Conservation (phyloP, 30 jellyfish, hydroid and myxozoan genomes). For the Aurelia coerulea region DNA sequence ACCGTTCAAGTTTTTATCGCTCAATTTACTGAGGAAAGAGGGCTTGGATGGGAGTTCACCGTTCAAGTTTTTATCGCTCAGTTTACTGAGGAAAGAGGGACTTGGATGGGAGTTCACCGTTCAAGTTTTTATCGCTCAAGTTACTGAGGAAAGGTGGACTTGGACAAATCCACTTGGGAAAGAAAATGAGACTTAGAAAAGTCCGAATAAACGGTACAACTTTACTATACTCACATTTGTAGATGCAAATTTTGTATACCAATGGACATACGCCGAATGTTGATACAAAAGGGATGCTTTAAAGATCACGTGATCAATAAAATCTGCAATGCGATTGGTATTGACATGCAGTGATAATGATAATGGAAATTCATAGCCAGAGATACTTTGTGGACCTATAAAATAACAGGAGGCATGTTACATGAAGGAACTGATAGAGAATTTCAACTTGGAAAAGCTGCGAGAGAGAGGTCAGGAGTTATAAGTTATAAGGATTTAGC, state of each 20-base stretch:
- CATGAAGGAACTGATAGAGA: not conserved
- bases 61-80: too few relatives aligned
- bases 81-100: too few relatives aligned
- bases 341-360: conserved; percentile 37
- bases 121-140: too few relatives aligned
- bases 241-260: conserved; percentile 53
- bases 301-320: conserved; percentile 26
- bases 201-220: too few relatives aligned
- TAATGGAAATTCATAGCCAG: conserved; percentile 46
- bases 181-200: too few relatives aligned
- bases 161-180: too few relatives aligned
- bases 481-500: too few relatives aligned
- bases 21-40: too few relatives aligned
- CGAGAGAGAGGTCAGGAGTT: not conserved
- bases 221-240: conserved; percentile 21
- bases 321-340: conserved; percentile 61
- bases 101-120: too few relatives aligned
- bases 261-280: conserved; percentile 56
- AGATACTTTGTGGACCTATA: conserved; percentile 30
- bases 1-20: too few relatives aligned
- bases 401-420: not conserved
- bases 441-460: not conserved
- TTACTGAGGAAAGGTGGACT: too few relatives aligned
- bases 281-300: conserved; percentile 55
- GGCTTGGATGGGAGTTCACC: too few relatives aligned